Base-by-base conservation (phyloP, 2,888 invertebrate genomes). In the Parnassius smintheus region DNA sequence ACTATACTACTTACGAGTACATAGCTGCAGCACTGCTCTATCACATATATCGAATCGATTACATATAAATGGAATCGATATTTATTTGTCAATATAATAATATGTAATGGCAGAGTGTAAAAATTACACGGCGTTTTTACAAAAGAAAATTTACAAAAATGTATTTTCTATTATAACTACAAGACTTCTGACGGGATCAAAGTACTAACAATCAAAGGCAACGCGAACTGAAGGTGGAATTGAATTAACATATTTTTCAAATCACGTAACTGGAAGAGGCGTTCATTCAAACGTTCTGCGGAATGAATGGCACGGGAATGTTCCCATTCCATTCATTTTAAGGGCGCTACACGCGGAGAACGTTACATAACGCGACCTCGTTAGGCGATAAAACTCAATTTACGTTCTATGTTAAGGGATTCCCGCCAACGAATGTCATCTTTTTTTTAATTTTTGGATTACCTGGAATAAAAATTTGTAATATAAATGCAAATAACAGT, bases 241-340 rank as follows among this genome's bases (percentile, higher is more conserved):
- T 55, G 51, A 55, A 63, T 63, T 59, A 59, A 55, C 59, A 63
- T 63, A 59, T 59, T 63, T 54, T 61, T 56, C 61, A 25, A 61
- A 56, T 61, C 51, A 52, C 13, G 48, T 45, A 52, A 18, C 61
- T 52, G 51, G 9, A 35, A 50, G 18, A 56, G 46, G 18, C 61
- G 51, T 56, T 61, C 61, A 51, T 50, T 56, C 54, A 60, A 49
- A 42, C 22, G 12, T 53, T 9, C 8, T 50, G 50, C 49, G 50
- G 60, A 49, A 49, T 56, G 56, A 61, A 61, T 53, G 53, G 55
- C 49, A 55, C 44, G 55, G 44, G 62, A 62, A 56, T 62, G 53
- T 42, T 9, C 35, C 35, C 7, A 7, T 35, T 35, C 35, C 35
- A 35, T 35, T 35, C 35, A 35, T 35, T 35, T 54, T 57, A 62